Percentiles rank a stretch among this genome's conserved stretches.
phyloP scores from a whole-genome alignment of 2,113 vertebrate species.

The Dicrurus megarhynchus region DNA sequence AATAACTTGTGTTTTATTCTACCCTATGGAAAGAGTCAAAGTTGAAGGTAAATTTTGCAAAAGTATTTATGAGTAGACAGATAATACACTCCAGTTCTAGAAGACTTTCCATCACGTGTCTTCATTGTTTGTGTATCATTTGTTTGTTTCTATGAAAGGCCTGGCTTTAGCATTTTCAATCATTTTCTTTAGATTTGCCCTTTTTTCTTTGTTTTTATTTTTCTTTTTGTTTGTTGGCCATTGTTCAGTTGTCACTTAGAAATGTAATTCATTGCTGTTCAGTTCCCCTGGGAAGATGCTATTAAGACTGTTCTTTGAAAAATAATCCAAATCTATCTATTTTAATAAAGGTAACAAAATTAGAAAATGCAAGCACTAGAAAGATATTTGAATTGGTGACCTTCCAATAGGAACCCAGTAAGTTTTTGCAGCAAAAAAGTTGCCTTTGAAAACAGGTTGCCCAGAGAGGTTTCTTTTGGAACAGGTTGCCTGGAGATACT shows the following conservation, averaged over 20 bases:
- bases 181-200: neutral
- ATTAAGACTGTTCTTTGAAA: neutral
- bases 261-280: neutral
- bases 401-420: neutral
- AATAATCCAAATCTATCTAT: neutral
- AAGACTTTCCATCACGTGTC: neutral
- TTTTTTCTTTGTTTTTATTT: neutral
- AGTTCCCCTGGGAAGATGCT: neutral
- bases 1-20: neutral
- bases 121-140: neutral
- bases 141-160: neutral
- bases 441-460: neutral
- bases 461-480: neutral
- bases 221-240: fast-evolving
- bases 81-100: neutral
- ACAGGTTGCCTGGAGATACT: neutral
- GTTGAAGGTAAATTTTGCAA: neutral
- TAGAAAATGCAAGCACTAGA: neutral
- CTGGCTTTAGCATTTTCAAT: neutral
- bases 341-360: neutral
- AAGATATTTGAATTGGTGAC: neutral
- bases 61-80: neutral
- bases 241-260: neutral
- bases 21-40: neutral
- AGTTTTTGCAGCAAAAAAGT: neutral